phyloP scores from a whole-genome alignment of 2,888 invertebrate species.

The Altica lythri region DNA sequence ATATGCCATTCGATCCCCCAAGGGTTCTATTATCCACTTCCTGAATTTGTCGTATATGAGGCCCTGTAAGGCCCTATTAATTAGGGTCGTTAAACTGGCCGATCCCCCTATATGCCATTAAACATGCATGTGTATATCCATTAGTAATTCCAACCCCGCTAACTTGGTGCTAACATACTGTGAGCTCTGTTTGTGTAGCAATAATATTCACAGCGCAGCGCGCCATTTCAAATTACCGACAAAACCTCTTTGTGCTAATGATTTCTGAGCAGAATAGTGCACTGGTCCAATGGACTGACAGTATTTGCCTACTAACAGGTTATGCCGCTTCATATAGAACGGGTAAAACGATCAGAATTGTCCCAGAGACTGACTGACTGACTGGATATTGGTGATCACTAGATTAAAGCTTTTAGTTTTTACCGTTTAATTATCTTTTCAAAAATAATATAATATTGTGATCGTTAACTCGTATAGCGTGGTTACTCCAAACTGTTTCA shows the following conservation, averaged over 20 bases:
- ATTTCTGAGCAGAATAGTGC: constrained; percentile 27
- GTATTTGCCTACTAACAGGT: constrained; percentile 52
- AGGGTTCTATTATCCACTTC: constrained; percentile 6
- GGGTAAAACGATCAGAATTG: constrained; percentile 18
- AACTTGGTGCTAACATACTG: constrained; percentile 53
- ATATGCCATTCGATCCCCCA: background rate
- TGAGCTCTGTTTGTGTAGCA: constrained; percentile 51
- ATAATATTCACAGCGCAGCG: constrained; percentile 44
- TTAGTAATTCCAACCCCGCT: constrained; percentile 53
- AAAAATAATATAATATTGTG: background rate
- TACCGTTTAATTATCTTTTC: constrained; percentile 1
- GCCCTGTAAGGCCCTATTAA: constrained; percentile 40
- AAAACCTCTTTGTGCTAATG: constrained; percentile 44
- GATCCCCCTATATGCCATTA: constrained; percentile 48
- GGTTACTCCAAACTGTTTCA: too few relatives aligned
- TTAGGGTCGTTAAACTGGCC: constrained; percentile 47
- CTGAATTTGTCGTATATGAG: constrained; percentile 21
- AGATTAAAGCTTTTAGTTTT: constrained; percentile 7
- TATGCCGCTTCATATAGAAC: constrained; percentile 36
- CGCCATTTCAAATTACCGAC: constrained; percentile 33
- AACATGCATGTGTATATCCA: constrained; percentile 52
- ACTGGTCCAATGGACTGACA: constrained; percentile 40
- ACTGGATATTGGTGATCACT: background rate
- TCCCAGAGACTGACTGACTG: constrained; percentile 4
- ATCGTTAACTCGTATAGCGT: background rate